Conservation (phyloP, 2,113 vertebrate species). For the Lutjanus erythropterus region DNA sequence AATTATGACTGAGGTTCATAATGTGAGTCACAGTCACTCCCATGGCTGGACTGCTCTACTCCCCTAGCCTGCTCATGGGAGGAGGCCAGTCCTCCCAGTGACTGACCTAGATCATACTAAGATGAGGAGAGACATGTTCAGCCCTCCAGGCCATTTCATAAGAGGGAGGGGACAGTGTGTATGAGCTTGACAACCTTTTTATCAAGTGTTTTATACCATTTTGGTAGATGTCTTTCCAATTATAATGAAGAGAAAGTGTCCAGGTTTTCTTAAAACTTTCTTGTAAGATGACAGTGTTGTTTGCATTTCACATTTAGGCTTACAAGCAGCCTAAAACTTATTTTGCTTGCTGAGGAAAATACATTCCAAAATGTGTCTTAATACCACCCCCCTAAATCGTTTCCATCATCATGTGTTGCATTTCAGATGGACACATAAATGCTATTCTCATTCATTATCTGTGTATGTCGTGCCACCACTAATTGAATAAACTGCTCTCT, state of each 20-base stretch:
- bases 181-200: conserved; percentile 25
- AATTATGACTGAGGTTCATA: conserved; percentile 32
- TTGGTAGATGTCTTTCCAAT: background rate
- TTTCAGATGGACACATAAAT: conserved; percentile 10
- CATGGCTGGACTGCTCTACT: conserved; percentile 36
- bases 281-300: background rate
- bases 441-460: background rate
- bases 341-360: conserved; percentile 1
- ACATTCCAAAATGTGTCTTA: background rate
- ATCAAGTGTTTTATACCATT: conserved; percentile 17
- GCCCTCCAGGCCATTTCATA: conserved; percentile 63
- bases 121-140: conserved; percentile 54
- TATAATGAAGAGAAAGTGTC: background rate
- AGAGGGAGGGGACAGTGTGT: conserved; percentile 10
- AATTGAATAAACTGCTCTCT: conserved; percentile 5
- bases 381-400: background rate
- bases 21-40: conserved; percentile 58
- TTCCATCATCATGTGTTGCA: background rate
- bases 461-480: conserved; percentile 4
- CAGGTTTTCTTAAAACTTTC: background rate
- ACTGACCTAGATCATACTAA: conserved; percentile 76
- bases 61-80: conserved; percentile 33
- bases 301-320: background rate
- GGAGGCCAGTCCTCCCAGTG: conserved; percentile 48
- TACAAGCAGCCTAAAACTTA: background rate